Percentiles rank a stretch among this genome's conserved stretches.
These are phyloP conservation scores for Calameuta idolon DNA, from an alignment of 2,888 invertebrate genomes.

Conservation along the genomic window DNA sequence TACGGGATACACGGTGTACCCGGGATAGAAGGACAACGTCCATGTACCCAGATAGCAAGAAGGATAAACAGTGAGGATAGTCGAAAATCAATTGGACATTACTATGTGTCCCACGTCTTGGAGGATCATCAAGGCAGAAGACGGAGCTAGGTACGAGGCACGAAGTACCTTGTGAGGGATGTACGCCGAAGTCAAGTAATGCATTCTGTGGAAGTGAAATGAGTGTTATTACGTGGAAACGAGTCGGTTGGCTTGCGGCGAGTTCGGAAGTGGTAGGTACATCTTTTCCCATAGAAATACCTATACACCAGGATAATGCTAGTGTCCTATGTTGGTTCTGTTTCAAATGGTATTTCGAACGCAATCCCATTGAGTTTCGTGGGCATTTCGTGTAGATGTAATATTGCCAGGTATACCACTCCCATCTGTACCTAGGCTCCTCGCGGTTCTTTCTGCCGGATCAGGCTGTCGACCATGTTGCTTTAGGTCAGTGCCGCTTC, in stretches of 20 bases:
- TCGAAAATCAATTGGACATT: neutral
- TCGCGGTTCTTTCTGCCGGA: conserved; percentile 21
- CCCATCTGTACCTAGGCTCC: neutral
- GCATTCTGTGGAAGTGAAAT: neutral
- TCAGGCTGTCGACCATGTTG: conserved; percentile 51
- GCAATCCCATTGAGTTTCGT: neutral
- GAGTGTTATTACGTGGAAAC: neutral
- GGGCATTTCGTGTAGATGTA: neutral
- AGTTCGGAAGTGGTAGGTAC: neutral
- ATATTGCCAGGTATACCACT: neutral
- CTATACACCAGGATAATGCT: neutral
- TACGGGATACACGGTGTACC: neutral
- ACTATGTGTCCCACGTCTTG: neutral
- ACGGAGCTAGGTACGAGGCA: neutral
- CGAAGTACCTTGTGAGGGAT: neutral
- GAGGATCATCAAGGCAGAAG: neutral
- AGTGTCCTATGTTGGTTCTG: neutral
- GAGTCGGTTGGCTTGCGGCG: neutral
- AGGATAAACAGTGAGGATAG: neutral
- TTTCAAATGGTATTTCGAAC: neutral
- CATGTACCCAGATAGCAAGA: neutral
- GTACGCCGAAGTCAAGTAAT: neutral
- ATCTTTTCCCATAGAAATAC: neutral
- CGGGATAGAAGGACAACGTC: neutral
- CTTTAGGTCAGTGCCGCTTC: conserved; percentile 61